A percentile compares a stretch with the other conserved stretches of the same genome.
These are phyloP conservation scores for Diadumene lineata DNA, from an alignment of 92 coral and sea anemone genomes.

Conservation along the genomic window DNA sequence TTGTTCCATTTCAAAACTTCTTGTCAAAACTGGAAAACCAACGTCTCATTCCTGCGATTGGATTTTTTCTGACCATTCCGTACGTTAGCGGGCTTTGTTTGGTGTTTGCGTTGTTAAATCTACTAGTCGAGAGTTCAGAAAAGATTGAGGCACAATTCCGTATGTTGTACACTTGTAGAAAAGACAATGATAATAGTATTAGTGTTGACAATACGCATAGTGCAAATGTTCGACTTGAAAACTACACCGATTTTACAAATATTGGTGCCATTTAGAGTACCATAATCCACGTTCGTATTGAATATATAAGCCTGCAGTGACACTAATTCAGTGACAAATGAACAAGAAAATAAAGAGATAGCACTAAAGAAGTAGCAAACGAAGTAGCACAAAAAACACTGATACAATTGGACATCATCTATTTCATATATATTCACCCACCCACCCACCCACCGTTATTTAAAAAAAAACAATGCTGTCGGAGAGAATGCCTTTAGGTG, in stretches of 20 bases:
- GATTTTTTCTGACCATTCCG: neutral
- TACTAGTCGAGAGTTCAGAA: slow-evolving; percentile 21
- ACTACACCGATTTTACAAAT: neutral
- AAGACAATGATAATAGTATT: neutral
- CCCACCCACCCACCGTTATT: too few species aligned
- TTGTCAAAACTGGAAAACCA: neutral
- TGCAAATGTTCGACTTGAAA: neutral
- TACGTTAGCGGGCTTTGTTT: slow-evolving; percentile 9
- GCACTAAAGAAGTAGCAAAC: too few species aligned
- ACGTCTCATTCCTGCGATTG: neutral
- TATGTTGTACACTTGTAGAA: neutral
- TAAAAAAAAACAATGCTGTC: too few species aligned
- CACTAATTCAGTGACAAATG: too few species aligned
- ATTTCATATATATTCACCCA: too few species aligned
- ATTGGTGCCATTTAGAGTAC: neutral
- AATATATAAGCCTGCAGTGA: too few species aligned
- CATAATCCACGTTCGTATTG: neutral
- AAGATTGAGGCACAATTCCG: slow-evolving; percentile 1
- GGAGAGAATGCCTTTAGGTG: too few species aligned
- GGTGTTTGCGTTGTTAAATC: slow-evolving; percentile 3
- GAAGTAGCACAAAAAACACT: too few species aligned
- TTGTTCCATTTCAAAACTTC: neutral
- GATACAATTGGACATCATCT: too few species aligned
- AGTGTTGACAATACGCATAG: neutral
- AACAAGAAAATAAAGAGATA: too few species aligned